Conservation (phyloP, 2,797 vertebrate species). For the Epinephelus awoara region DNA sequence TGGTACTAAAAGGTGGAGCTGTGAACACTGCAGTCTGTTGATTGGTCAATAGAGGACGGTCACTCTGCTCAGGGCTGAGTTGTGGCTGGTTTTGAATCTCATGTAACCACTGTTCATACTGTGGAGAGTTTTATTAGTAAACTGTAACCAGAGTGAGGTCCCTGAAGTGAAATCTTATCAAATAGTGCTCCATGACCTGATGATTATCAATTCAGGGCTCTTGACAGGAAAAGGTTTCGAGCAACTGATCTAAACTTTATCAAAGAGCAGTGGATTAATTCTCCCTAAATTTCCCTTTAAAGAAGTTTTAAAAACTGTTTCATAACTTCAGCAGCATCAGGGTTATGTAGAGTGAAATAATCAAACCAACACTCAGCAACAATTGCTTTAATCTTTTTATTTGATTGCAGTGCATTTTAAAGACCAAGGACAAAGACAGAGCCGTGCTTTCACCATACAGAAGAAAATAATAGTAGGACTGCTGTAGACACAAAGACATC, state of each 20-base stretch:
- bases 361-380: not conserved
- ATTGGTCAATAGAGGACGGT: too few species aligned
- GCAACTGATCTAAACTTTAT: not conserved
- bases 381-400: not conserved
- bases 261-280: not conserved
- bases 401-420: not conserved
- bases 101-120: too few species aligned
- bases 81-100: too few species aligned
- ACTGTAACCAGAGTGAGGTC: too few species aligned
- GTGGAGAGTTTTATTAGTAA: too few species aligned
- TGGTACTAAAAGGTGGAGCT: too few species aligned
- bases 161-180: too few species aligned
- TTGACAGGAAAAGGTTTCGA: too few species aligned
- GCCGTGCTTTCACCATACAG: accelerated
- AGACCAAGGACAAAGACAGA: not conserved
- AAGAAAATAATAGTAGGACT: not conserved
- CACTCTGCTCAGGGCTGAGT: too few species aligned
- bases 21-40: too few species aligned
- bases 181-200: too few species aligned
- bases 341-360: not conserved
- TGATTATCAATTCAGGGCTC: too few species aligned
- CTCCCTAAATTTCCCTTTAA: not conserved
- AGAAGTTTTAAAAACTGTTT: not conserved
- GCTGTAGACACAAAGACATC: not conserved
- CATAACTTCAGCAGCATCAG: not conserved